Conservation (phyloP, 2,113 vertebrate species). For the Trichomycterus rosablanca region DNA sequence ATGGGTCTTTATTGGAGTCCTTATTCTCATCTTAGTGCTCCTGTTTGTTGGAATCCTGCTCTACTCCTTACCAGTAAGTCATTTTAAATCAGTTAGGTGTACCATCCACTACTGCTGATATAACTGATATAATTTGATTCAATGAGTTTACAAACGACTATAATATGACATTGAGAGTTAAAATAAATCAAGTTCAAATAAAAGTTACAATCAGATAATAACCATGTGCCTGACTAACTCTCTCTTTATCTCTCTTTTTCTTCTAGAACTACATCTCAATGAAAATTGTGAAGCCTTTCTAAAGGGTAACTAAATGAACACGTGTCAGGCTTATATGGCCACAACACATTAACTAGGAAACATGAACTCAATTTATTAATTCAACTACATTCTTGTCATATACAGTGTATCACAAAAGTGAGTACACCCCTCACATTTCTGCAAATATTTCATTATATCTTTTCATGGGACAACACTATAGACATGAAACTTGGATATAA, state of each 20-base stretch:
- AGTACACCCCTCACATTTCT: no score
- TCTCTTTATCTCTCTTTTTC: slow-evolving; percentile 6
- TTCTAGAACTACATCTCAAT: slow-evolving; percentile 90
- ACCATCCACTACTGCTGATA: no score
- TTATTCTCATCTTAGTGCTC: slow-evolving; percentile 76
- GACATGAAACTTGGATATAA: no score
- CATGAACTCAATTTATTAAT: not conserved
- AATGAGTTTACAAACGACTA: not conserved
- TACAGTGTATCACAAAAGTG: no score
- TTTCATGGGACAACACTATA: no score
- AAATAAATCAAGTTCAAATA: not conserved
- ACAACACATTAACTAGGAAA: not conserved
- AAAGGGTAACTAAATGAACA: not conserved
- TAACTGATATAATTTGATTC: no score
- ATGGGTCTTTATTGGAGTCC: slow-evolving; percentile 84
- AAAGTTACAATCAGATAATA: not conserved
- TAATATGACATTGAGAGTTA: not conserved
- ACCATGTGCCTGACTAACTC: not conserved
- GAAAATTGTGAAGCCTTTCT: slow-evolving; percentile 86
- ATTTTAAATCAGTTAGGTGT: no score
- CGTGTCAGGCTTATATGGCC: not conserved
- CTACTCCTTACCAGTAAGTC: slow-evolving; percentile 90
- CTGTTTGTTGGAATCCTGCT: slow-evolving; percentile 86
- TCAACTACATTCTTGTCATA: not conserved
- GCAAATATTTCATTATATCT: no score